Conservation (phyloP, 2,888 invertebrate genomes). For the Icerya purchasi region DNA sequence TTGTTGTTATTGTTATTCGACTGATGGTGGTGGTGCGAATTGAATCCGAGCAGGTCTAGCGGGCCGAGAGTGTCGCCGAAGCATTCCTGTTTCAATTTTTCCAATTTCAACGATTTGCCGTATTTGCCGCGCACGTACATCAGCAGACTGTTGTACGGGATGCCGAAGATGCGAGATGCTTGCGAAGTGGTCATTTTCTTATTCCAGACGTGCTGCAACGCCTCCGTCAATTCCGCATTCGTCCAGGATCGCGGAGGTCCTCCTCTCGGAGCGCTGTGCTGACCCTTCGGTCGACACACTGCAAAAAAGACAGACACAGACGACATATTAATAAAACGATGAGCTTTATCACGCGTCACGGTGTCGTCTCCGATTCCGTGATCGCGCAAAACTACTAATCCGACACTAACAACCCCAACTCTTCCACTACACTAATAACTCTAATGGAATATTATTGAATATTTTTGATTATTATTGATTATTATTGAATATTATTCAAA, state of each 20-base stretch:
- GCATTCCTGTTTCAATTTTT: constrained; percentile 70
- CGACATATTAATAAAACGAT: constrained; percentile 4
- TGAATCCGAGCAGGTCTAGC: constrained; percentile 42
- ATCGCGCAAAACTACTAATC: too few species aligned
- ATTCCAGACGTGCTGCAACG: constrained; percentile 83
- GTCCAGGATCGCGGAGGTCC: constrained; percentile 84
- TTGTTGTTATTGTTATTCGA: constrained; percentile 33
- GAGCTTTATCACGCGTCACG: constrained; percentile 6
- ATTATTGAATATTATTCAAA: too few species aligned
- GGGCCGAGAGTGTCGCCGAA: constrained; percentile 48
- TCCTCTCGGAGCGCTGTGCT: constrained; percentile 73
- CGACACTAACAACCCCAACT: too few species aligned
- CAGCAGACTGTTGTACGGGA: constrained; percentile 75
- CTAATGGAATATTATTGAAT: too few species aligned
- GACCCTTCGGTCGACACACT: constrained; percentile 69
- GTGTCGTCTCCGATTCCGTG: not conserved
- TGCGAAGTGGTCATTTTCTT: constrained; percentile 87
- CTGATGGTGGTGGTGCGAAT: constrained; percentile 32
- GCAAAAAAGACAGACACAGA: constrained; percentile 23
- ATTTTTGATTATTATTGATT: too few species aligned
- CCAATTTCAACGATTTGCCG: constrained; percentile 74
- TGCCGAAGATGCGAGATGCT: constrained; percentile 72
- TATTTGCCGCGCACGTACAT: constrained; percentile 86
- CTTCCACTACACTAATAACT: too few species aligned
- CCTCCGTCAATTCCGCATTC: constrained; percentile 73